Evolutionary conservation across 2,113 vertebrate species (phyloP), one percentile per base, ranked within the genome.

Genomic region (Cavia aperea): DNA sequence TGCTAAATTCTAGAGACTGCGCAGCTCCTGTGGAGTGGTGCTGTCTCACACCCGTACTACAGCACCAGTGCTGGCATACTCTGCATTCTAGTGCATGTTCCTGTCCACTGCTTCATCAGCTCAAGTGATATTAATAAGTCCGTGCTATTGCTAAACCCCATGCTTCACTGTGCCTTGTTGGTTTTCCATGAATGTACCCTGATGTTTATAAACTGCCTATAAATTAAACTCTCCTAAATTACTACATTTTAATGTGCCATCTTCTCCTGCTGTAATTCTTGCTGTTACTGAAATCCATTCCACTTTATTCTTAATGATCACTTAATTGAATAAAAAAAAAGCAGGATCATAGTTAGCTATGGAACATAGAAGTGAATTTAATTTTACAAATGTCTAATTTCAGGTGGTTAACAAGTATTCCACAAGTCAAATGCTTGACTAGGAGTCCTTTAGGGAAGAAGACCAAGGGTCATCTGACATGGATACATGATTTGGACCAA

Each of bases 291-390:
- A 85, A 15, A 5, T 91, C 84, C 39, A 87, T 84, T 49, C 7
- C 65, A 60, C 31, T 87, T 88, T 36, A 72, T 78, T 43, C 4
- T 73, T 81, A 82, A 60, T 46, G 29, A 11, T 5, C 43, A 54
- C 3, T 70, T 95, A 49, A 16, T 56, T 93, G 60, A 70, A 11
- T 49, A 62, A n/a, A 86, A 72, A 63, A n/a, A 39, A 63, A 95
- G 60, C 19, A 51, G 1, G 15, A 4, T 8, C 24, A 39, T 1
- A 36, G 0, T 70, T 77, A 81, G 31, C 58, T 91, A 11, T 15
- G 21, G 8, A 93, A 93, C 75, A 24, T 26, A 81, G 36, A 95
- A 24, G 15, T 75, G 24, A 92, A 93, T 93, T 83, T 63, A 88
- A 75, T 72, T 86, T 79, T 86, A 92, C 13, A 79, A 12, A 11